Evolutionary conservation across 2,888 invertebrate species (phyloP), one percentile per base, ranked within the genome.

Genomic region (Apotomis betuletana): DNA sequence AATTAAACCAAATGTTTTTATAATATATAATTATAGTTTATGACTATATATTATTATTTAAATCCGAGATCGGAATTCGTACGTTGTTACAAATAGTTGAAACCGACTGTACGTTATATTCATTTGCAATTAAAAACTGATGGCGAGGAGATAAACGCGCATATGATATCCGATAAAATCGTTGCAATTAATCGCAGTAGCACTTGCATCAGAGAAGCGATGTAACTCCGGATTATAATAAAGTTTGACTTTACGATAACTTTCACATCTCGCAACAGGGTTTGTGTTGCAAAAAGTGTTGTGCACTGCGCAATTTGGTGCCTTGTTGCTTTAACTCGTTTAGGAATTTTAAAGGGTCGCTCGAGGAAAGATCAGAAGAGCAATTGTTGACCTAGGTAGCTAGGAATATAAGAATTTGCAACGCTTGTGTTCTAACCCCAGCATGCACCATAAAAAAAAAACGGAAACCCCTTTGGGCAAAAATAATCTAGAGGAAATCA

Each of bases 211-310:
- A 55, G 9, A 44, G 44, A 9, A 13, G 49, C 49, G 49, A 38
- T 13, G 54, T 55, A 55, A 64, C 55, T 64, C 55, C 64, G 54
- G 54, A 44, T 64, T 55, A 64, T 52, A 63, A 63, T 55, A 64
- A 64, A 64, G 5, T 64, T 52, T 44, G 12, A 27, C 44, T 64
- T 55, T 44, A 64, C 55, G 44, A 64, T 15, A n/a, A 15, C 54
- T 49, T 36, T 27, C 52, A 49, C 13, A 12, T 27, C 8, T 49
- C n/a, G 62, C 59, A 59, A 44, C 44, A 1, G 8, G n/a, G 12
- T 9, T 41, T 9, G 44, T 44, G 9, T n/a, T 49, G 49, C 49
- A 49, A 41, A 49, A 6, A 6, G 10, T 49, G 49, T 49, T 49
- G 8, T 6, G 9, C 10, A 49, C 49, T 49, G 9, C 49, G 9